Evolutionary conservation across 2,888 invertebrate species (phyloP), one percentile per base, ranked within the genome.

Genomic region (Poecilobothrus nobilitatus): DNA sequence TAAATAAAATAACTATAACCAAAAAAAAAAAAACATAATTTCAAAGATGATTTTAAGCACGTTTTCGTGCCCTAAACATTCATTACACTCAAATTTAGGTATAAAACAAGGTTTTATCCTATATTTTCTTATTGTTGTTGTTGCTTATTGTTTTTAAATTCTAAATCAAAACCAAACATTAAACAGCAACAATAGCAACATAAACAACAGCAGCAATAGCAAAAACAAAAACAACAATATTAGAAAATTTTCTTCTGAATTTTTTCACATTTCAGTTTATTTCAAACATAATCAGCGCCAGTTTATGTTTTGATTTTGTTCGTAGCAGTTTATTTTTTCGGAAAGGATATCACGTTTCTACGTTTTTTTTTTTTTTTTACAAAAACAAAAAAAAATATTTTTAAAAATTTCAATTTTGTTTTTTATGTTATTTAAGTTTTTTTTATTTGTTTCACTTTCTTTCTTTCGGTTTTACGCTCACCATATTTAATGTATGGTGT

Each of bases 281-380:
- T 18, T 53, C 53, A 53, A 27, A 53, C 53, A 53, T 53, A 53
- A 53, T 53, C 27, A 63, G 63, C 27, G 27, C 63, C 63, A 63
- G 63, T 63, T 63, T 63, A 63, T 53, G 18, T 53, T 53, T 53
- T 53, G 53, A 63, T 63, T 63, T 63, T 63, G 63, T 15, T 63
- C 63, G 63, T 63, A 53, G 15, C 53, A 53, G 53, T 53, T 53
- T 53, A 15, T 8, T 53, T 53, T 53, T 53, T 53, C 53, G 53
- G 53, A 53, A 53, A 53, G 53, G 53, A 53, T 53, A 53, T 53
- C 53, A 53, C 53, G 53, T 53, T 53, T 53, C n/a, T 53, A 53
- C 15, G 53, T 53, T 53, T 37, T 37, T 37, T 37, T 34, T 34
- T 8, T 34, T 7, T 37, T 12, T 37, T 8, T 37, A 37, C 37